Evolutionary conservation across 2,888 invertebrate genomes (phyloP), one percentile per base, ranked within the genome.

Genomic region (Eristalis arbustorum): DNA sequence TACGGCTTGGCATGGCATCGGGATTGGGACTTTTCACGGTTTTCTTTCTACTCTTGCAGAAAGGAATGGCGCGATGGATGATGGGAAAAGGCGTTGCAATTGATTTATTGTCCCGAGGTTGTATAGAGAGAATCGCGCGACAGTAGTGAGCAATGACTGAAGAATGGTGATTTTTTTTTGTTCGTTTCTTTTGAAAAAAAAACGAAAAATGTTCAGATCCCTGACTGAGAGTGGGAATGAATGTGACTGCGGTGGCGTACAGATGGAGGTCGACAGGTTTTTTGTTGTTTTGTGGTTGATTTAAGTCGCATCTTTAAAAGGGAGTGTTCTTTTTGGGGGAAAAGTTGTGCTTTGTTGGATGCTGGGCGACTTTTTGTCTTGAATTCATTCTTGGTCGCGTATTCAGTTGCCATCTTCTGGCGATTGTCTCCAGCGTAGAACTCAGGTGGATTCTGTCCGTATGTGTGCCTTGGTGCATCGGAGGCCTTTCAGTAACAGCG

Each of bases 31-130:
- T 85, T 76, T 82, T 68, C 74, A 82, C 82, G 80, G 42, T 42
- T 72, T 80, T 68, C 37, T 57, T 68, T 63, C 62, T 61, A 68
- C 49, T 69, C 28, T 80, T 73, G 71, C 73, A 69, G 69, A 69
- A 57, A 42, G 42, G 42, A 42, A 42, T 42, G 49, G 49, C 49
- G 42, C 42, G 18, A 49, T 49, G 49, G 49, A 18, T 49, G 49
- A 49, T 49, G 49, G 49, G 49, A 74, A 63, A 75, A 74, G 78
- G 74, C 78, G 82, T 87, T 87, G 85, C 85, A 82, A 87, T 87
- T 87, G 85, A 87, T 87, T 87, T 87, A 87, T 87, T 87, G 85
- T 87, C 85, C 82, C 75, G 74, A 75, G 85, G 82, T 82, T 80
- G 66, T 85, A 42, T 49, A 49, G 25, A 49, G 25, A 49, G 49